phyloP scores from a whole-genome alignment of 2,797 vertebrate species.

The Anguilla marmorata region DNA sequence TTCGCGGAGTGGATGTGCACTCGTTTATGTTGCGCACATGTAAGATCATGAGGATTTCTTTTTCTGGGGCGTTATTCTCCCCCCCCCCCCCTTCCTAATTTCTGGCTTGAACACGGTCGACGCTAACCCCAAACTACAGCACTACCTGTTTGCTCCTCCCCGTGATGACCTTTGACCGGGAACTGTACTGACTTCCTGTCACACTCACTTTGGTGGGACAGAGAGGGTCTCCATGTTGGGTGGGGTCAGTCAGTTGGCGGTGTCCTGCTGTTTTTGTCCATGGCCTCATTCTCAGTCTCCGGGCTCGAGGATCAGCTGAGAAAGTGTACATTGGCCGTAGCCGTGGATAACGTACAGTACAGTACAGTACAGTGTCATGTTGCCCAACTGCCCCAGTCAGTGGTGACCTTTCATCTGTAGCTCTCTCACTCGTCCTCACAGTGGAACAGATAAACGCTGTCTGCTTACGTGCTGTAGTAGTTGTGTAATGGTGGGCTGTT shows the following conservation, averaged over 20 bases:
- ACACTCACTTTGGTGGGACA: background rate
- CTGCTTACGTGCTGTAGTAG: background rate
- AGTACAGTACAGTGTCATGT: background rate
- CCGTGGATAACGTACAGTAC: no score
- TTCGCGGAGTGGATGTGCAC: background rate
- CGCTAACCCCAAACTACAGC: background rate
- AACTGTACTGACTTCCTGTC: background rate
- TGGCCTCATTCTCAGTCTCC: no score
- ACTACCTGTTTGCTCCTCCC: slow-evolving; percentile 22
- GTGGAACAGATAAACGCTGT: background rate
- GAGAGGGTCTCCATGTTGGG: slow-evolving; percentile 2
- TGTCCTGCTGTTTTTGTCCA: background rate
- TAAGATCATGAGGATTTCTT: background rate
- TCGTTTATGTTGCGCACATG: background rate
- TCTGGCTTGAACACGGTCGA: background rate
- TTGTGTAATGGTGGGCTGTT: background rate
- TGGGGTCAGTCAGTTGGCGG: background rate
- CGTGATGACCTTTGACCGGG: slow-evolving; percentile 19
- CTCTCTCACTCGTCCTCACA: background rate
- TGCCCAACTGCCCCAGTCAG: background rate
- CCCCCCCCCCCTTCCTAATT: background rate
- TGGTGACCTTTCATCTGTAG: background rate
- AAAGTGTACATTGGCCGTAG: background rate
- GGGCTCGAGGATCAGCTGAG: background rate
- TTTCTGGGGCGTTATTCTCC: background rate